Base-by-base conservation (phyloP, 2,888 invertebrate genomes). In the Ypsolopha scabrella region DNA sequence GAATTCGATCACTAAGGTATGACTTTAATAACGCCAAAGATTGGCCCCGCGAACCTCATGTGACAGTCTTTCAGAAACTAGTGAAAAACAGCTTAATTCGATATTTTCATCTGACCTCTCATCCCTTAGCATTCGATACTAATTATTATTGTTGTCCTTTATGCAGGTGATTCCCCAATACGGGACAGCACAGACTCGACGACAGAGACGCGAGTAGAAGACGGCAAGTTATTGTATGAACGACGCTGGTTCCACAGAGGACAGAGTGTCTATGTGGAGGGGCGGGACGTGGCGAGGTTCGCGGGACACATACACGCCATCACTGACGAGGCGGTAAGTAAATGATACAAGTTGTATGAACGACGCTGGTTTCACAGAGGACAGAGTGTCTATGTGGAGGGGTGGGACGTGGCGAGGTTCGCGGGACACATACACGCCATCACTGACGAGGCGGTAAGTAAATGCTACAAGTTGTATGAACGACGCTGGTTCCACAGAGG, bases 161-260 rank as follows among this genome's bases (percentile, higher is more conserved):
- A 55, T 61, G 57, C 83, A 68, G 81, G 88, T 56, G 87, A 89
- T 6, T 75, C 71, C 35, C 75, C 74, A 35, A 76, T 73, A 11
- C 73, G 74, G 41, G 80, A 75, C 55, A 64, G 57, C 62, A 58
- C 50, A 55, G 68, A 72, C 45, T 72, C 89, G 49, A 74, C 89
- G 57, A 88, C 91, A 46, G 97, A 97, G 64, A 94, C 96, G 6
- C 90, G 94, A 56, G 96, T 98, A 59, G 98, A 98, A 80, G 97
- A 97, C 82, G 97, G 97, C 51, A 96, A 97, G 82, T 85, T 98
- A 54, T 87, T 95, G 66, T 97, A 96, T 80, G 97, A 98, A 80
- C 90, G 96, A 58, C 90, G 96, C 69, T 98, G 98, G 98, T 98
- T 94, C 82, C 97, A 97, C 69, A 89, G 97, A 56, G 97, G 97